These are phyloP conservation scores for Ciconia stormi DNA, from an alignment of 2,113 vertebrate genomes.

Conservation along the genomic window DNA sequence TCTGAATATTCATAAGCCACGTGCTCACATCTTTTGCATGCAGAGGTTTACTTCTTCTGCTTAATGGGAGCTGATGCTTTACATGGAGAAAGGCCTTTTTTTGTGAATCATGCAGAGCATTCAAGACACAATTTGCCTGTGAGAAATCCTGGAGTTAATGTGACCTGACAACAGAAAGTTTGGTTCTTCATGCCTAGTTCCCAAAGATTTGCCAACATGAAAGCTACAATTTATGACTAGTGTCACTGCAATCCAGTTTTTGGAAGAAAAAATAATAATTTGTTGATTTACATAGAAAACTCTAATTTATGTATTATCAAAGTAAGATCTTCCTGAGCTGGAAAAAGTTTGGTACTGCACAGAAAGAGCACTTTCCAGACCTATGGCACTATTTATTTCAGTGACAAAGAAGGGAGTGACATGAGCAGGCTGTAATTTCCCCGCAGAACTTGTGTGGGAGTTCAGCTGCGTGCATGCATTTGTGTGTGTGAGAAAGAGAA, in stretches of 20 bases:
- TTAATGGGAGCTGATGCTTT: slow-evolving; percentile 45
- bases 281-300: background rate
- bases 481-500: slow-evolving; percentile 25
- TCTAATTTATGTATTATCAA: background rate
- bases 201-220: slow-evolving; percentile 6
- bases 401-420: slow-evolving; percentile 45
- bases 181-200: slow-evolving; percentile 16
- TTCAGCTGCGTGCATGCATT: background rate
- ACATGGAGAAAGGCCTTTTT: background rate
- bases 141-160: slow-evolving; percentile 51
- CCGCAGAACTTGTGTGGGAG: slow-evolving; percentile 39
- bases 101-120: background rate
- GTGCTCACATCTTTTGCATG: background rate
- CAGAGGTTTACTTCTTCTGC: background rate
- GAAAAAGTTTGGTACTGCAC: background rate
- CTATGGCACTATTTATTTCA: slow-evolving; percentile 10
- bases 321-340: background rate
- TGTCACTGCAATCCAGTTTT: background rate
- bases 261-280: background rate
- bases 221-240: background rate
- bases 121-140: slow-evolving; percentile 54
- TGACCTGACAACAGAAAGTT: slow-evolving; percentile 61
- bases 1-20: slow-evolving; percentile 8
- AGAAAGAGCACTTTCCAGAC: slow-evolving; percentile 8
- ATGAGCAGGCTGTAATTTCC: slow-evolving; percentile 53